These are phyloP conservation scores for Sebastes flavidus DNA, from an alignment of 2,797 vertebrate genomes.

Conservation along the genomic window DNA sequence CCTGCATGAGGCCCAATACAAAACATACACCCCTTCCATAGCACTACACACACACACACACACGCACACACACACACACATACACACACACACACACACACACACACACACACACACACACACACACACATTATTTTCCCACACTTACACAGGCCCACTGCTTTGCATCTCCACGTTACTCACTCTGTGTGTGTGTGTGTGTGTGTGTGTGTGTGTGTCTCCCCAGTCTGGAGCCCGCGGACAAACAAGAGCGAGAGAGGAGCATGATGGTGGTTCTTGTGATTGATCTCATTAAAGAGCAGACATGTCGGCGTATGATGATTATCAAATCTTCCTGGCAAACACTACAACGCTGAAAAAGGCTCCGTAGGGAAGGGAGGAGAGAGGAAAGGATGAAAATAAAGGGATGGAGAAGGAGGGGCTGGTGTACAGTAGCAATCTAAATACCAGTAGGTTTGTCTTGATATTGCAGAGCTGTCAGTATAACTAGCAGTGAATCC, in stretches of 20 bases:
- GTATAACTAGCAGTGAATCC: background rate
- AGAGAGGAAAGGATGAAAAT: background rate
- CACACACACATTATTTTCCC: background rate
- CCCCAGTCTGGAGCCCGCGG: conserved; percentile 17
- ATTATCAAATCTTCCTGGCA: conserved; percentile 55
- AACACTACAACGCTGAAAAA: conserved; percentile 39
- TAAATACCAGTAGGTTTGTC: background rate
- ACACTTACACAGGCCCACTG: background rate
- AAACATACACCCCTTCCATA: background rate
- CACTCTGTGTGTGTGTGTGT: background rate
- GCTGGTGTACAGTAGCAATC: background rate
- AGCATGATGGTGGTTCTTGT: conserved; percentile 33
- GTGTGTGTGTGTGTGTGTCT: background rate
- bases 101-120: background rate
- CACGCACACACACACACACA: too few species aligned
- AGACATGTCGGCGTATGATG: conserved; percentile 58
- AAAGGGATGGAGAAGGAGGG: conserved; percentile 1
- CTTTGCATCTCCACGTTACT: background rate
- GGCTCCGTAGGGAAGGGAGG: conserved; percentile 16
- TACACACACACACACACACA: background rate
- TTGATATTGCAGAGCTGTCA: background rate
- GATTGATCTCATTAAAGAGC: conserved; percentile 70
- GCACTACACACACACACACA: background rate
- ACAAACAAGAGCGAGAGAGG: conserved; percentile 22
- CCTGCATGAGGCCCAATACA: background rate